Percentiles rank a stretch among this genome's conserved stretches.
phyloP scores from a whole-genome alignment of 2,797 vertebrate species.

The Bryconaethiops microstoma region DNA sequence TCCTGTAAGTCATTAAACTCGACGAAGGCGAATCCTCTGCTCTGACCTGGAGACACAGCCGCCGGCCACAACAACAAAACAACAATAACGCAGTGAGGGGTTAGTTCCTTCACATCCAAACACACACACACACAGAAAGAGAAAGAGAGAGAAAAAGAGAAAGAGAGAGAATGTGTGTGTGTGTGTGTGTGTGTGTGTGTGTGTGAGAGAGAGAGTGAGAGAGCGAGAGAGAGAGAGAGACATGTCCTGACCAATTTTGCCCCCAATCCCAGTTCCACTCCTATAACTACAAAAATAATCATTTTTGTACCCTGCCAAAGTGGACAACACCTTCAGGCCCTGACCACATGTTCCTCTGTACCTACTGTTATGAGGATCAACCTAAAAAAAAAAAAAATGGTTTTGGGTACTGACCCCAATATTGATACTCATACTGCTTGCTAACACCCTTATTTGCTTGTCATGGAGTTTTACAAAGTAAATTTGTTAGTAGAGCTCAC shows the following conservation, averaged over 20 bases:
- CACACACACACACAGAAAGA: constrained; percentile 62
- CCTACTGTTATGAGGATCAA: too few relatives aligned
- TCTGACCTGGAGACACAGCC: constrained; percentile 95
- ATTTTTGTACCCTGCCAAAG: neutral
- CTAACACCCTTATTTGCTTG: too few relatives aligned
- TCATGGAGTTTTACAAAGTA: too few relatives aligned
- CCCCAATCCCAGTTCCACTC: neutral
- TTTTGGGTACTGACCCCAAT: too few relatives aligned
- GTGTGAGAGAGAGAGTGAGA: neutral
- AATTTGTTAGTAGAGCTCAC: too few relatives aligned
- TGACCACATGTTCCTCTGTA: neutral
- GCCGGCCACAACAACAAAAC: constrained; percentile 84
- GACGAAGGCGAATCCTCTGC: constrained; percentile 97
- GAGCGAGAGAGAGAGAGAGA: too few relatives aligned
- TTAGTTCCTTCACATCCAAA: constrained; percentile 80
- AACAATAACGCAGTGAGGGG: constrained; percentile 81
- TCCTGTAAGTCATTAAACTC: constrained; percentile 97
- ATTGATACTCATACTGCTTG: too few relatives aligned
- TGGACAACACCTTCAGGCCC: too few relatives aligned
- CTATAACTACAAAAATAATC: neutral
- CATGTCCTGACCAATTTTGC: too few relatives aligned
- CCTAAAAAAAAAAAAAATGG: too few relatives aligned
- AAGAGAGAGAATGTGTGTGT: constrained; percentile 60
- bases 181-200: neutral
- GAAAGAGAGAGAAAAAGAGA: constrained; percentile 62